Conservation (phyloP, 2,113 vertebrate species). For the Corythornis madagascariensis region DNA sequence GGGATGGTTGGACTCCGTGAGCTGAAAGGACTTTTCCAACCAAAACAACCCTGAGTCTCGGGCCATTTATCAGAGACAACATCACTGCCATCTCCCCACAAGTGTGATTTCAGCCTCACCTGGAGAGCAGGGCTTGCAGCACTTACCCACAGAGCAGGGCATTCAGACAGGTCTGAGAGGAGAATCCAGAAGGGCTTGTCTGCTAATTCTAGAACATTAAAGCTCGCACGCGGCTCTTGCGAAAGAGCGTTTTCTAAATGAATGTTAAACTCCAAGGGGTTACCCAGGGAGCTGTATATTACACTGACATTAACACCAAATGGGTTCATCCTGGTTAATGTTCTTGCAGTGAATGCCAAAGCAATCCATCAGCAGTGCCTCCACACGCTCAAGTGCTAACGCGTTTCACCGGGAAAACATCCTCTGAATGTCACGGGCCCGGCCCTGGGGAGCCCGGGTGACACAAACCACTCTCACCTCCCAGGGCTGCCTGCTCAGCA, state of each 20-base stretch:
- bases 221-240: neutral
- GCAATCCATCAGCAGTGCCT: slow-evolving; percentile 50
- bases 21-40: neutral
- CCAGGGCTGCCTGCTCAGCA: neutral
- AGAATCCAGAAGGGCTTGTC: neutral
- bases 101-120: neutral
- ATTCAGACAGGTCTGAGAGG: neutral
- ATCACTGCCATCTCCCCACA: neutral
- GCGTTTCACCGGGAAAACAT: slow-evolving; percentile 53
- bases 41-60: neutral
- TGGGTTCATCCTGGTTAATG: slow-evolving; percentile 67
- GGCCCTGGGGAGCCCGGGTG: neutral
- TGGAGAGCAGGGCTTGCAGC: neutral
- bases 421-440: slow-evolving; percentile 59
- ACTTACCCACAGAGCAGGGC: neutral
- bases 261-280: slow-evolving; percentile 44
- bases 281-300: slow-evolving; percentile 58
- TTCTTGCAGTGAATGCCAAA: slow-evolving; percentile 69
- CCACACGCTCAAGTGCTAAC: slow-evolving; percentile 60
- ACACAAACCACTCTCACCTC: slow-evolving; percentile 30
- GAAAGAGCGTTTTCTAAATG: slow-evolving; percentile 41
- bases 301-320: slow-evolving; percentile 66
- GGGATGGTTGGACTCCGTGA: neutral
- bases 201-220: slow-evolving; percentile 14
- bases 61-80: neutral